A percentile compares a stretch with the other conserved stretches of the same genome.
These are phyloP conservation scores for Montipora cactus DNA, from an alignment of 64 coral and sea anemone species.

Conservation along the genomic window DNA sequence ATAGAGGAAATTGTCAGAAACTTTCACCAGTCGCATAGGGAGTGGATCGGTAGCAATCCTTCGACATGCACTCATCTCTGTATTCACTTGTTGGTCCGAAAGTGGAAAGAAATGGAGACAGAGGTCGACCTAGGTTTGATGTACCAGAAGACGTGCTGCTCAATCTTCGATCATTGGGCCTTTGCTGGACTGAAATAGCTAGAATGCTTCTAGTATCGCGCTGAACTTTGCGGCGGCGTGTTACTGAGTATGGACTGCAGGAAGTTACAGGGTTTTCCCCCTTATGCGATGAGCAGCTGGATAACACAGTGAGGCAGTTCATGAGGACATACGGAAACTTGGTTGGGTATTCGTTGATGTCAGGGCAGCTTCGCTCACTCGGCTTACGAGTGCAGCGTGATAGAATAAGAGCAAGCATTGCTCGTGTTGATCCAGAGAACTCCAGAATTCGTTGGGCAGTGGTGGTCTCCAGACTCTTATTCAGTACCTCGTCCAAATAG, in stretches of 20 bases:
- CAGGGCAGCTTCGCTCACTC: conserved; percentile 35
- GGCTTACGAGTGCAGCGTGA: conserved; percentile 26
- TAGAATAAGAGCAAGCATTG: conserved; percentile 34
- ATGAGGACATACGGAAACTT: conserved; percentile 34
- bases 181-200: conserved; percentile 49
- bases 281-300: conserved; percentile 29
- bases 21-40: no score
- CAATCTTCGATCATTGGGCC: conserved; percentile 32
- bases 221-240: conserved; percentile 49
- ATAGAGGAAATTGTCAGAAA: no score
- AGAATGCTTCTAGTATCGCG: conserved; percentile 66
- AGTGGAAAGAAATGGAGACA: no score
- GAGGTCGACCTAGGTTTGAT: conserved; percentile 34
- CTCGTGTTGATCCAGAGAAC: conserved; percentile 30
- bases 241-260: conserved; percentile 50
- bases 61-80: no score
- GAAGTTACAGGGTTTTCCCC: conserved; percentile 28
- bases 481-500: conserved; percentile 37
- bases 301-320: conserved; percentile 8
- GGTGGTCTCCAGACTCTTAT: conserved; percentile 1
- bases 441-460: conserved; percentile 13
- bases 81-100: no score
- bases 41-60: no score
- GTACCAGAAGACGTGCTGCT: conserved; percentile 50
- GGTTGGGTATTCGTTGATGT: conserved; percentile 54